These are phyloP conservation scores for Erynnis tages DNA, from an alignment of 2,888 invertebrate species.

Conservation along the genomic window DNA sequence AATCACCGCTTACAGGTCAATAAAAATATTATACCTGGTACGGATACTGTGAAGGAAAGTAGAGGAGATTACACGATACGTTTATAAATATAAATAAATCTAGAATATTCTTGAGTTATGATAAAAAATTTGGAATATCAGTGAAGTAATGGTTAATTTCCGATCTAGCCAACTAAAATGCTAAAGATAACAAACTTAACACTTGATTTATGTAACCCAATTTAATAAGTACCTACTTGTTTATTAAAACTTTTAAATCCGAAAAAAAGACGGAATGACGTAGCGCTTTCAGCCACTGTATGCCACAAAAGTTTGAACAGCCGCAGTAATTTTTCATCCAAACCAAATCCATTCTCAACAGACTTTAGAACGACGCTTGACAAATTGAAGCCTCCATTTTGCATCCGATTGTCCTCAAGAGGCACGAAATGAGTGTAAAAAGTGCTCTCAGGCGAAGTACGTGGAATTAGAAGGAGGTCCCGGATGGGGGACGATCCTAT, in stretches of 20 bases:
- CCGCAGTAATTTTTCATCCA: conserved; percentile 24
- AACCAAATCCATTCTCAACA: conserved; percentile 24
- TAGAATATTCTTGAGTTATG: no score
- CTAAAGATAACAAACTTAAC: no score
- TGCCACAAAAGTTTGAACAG: conserved; percentile 13
- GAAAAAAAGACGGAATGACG: not conserved
- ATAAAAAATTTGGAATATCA: no score
- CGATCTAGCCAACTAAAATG: no score
- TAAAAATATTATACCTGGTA: no score
- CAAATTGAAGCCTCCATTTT: conserved; percentile 55
- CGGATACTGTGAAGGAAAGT: no score
- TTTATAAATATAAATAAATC: no score
- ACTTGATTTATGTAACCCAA: no score
- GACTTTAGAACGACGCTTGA: conserved; percentile 29
- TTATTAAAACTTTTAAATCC: not conserved
- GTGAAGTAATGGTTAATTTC: no score
- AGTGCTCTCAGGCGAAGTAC: conserved; percentile 57
- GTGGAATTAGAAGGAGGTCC: conserved; percentile 62
- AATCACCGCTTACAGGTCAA: no score
- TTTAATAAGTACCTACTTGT: no score
- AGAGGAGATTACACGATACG: no score
- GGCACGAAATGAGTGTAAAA: conserved; percentile 66
- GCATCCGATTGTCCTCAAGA: conserved; percentile 64
- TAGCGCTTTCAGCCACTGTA: not conserved
- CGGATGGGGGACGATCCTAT: conserved; percentile 54